Conservation (phyloP, 2,797 vertebrate genomes). For the Tinamus major region DNA sequence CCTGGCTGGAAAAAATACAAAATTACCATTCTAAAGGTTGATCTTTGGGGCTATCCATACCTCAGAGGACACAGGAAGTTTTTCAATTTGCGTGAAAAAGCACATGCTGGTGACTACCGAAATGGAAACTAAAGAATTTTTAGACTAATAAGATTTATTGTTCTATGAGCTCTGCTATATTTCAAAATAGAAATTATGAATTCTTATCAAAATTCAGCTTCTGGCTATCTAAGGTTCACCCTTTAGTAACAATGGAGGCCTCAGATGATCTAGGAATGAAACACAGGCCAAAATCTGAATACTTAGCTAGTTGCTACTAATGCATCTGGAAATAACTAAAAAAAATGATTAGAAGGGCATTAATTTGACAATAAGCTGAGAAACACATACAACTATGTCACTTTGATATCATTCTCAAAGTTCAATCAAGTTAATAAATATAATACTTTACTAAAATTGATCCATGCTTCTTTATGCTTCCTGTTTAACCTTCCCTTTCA, state of each 20-base stretch:
- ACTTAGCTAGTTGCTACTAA: not conserved
- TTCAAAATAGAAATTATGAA: not conserved
- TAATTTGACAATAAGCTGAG: not conserved
- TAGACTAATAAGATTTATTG: not conserved
- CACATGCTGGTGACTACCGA: not conserved
- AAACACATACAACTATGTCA: not conserved
- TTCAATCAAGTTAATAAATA: not conserved
- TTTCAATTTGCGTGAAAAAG: not conserved
- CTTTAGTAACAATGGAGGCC: not conserved
- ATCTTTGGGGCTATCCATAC: not conserved
- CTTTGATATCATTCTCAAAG: not conserved
- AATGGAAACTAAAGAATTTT: not conserved
- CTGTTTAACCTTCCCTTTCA: not conserved
- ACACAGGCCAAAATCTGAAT: not conserved
- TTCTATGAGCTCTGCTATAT: not conserved
- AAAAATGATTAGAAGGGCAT: not conserved
- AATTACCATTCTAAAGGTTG: not conserved
- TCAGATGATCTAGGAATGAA: not conserved
- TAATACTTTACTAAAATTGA: not conserved
- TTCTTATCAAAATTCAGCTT: not conserved
- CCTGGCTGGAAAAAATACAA: not conserved
- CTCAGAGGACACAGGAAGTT: not conserved
- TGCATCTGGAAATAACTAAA: not conserved
- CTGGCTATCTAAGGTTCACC: not conserved
- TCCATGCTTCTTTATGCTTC: fast-evolving